Conservation (phyloP, 2,888 invertebrate genomes). For the Glyphotaelius pellucidus region DNA sequence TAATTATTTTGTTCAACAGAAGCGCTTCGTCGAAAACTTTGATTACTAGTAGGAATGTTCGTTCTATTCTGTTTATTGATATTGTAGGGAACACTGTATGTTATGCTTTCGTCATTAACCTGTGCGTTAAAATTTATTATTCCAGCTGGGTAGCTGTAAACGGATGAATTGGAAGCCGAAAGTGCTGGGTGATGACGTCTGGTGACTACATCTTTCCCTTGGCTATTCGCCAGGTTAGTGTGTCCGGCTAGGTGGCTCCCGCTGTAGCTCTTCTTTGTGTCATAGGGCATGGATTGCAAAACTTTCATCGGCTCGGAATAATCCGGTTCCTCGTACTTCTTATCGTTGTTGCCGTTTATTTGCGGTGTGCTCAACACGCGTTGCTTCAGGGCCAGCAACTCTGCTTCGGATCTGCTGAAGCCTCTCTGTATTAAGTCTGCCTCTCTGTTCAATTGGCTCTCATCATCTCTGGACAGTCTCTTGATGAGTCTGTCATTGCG, state of each 20-base stretch:
- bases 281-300: slow-evolving; percentile 43
- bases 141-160: slow-evolving; percentile 75
- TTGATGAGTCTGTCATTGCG: slow-evolving; percentile 89
- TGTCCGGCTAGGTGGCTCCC: slow-evolving; percentile 69
- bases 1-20: slow-evolving; percentile 70
- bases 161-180: slow-evolving; percentile 76
- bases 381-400: slow-evolving; percentile 73
- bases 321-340: slow-evolving; percentile 72
- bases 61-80: slow-evolving; percentile 71
- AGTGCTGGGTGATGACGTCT: slow-evolving; percentile 71
- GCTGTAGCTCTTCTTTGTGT: slow-evolving; percentile 56
- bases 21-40: slow-evolving; percentile 68
- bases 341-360: slow-evolving; percentile 76
- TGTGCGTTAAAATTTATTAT: slow-evolving; percentile 77
- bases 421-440: slow-evolving; percentile 76
- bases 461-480: slow-evolving; percentile 84
- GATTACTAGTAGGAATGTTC: slow-evolving; percentile 39
- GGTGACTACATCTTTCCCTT: slow-evolving; percentile 69
- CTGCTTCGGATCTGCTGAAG: slow-evolving; percentile 77
- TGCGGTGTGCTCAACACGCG: slow-evolving; percentile 75
- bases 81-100: slow-evolving; percentile 72
- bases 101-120: slow-evolving; percentile 77
- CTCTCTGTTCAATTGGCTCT: slow-evolving; percentile 78
- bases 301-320: slow-evolving; percentile 60
- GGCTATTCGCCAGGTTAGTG: slow-evolving; percentile 70